Evolutionary conservation across 2,113 vertebrate species (phyloP).

Genomic region (Sarotherodon lohbergeri): DNA sequence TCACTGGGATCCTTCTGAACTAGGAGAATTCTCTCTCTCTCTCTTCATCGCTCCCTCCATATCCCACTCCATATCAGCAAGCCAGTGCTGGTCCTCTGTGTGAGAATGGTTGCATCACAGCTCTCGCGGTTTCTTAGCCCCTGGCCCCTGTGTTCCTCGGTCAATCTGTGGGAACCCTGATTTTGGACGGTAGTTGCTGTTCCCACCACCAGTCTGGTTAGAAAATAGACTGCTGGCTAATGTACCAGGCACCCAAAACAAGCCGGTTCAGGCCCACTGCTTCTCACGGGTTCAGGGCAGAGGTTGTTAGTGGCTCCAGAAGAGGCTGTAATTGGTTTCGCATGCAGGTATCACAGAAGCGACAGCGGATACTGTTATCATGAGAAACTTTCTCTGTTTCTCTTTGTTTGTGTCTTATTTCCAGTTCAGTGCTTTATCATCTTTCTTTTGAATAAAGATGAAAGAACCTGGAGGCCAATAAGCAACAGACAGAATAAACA

Average conservation of each 20-base stretch:
- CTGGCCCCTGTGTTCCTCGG: conserved; percentile 65
- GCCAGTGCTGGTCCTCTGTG: conserved; percentile 45
- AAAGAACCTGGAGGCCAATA: not conserved
- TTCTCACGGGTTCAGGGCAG: conserved; percentile 57
- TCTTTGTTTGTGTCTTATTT: conserved; percentile 14
- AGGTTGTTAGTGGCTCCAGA: conserved; percentile 53
- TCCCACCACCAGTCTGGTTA: conserved; percentile 74
- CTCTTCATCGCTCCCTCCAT: not conserved
- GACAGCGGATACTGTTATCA: conserved; percentile 50
- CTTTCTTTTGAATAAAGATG: not conserved
- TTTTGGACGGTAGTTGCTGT: conserved; percentile 69
- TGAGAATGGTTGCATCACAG: conserved; percentile 73
- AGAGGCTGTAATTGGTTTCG: conserved; percentile 64
- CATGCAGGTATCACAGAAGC: conserved; percentile 68
- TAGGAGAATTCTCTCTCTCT: conserved; percentile 12
- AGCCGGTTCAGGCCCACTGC: conserved; percentile 57
- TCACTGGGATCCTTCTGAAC: conserved; percentile 42
- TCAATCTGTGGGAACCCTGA: conserved; percentile 77
- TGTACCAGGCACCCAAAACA: conserved; percentile 58
- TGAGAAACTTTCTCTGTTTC: conserved; percentile 58
- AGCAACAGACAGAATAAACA: not conserved
- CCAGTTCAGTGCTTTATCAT: not conserved
- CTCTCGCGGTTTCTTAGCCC: conserved; percentile 64
- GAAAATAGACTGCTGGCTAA: conserved; percentile 69
- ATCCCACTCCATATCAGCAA: not conserved